A percentile compares a stretch with the other conserved stretches of the same genome.
Conservation (phyloP, 2,797 vertebrate genomes). For the Rousettus madagascariensis region DNA sequence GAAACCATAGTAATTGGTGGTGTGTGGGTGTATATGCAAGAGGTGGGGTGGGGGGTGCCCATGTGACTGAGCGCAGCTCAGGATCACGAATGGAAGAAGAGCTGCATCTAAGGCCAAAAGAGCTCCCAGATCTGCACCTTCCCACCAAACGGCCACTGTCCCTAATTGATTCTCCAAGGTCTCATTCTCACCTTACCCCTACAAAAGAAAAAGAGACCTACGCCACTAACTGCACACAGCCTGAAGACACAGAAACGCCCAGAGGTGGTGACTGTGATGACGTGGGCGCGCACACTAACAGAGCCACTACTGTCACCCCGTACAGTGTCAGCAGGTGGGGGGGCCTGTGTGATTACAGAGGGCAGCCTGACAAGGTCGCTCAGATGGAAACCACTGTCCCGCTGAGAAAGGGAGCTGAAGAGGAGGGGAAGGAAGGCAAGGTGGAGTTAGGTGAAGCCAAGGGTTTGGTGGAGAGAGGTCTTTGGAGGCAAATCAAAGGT, state of each 20-base stretch:
- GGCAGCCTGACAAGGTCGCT: background rate
- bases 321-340: background rate
- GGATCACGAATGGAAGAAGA: background rate
- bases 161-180: background rate
- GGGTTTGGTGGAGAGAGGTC: background rate
- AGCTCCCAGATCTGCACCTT: background rate
- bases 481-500: background rate
- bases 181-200: background rate
- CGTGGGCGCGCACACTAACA: background rate
- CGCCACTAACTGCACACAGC: background rate
- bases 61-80: background rate
- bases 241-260: background rate
- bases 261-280: rapidly evolving
- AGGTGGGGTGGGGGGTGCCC: background rate
- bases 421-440: no score
- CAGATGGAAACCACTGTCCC: background rate
- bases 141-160: background rate
- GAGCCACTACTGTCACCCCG: rapidly evolving
- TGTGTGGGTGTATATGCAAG: background rate
- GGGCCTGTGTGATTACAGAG: rapidly evolving
- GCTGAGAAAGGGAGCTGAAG: background rate
- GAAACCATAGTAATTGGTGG: background rate
- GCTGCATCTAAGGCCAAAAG: background rate
- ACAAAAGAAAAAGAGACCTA: background rate
- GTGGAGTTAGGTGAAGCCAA: background rate